Conservation (phyloP, 2,888 invertebrate genomes). For the Lasioglossum lativentre region DNA sequence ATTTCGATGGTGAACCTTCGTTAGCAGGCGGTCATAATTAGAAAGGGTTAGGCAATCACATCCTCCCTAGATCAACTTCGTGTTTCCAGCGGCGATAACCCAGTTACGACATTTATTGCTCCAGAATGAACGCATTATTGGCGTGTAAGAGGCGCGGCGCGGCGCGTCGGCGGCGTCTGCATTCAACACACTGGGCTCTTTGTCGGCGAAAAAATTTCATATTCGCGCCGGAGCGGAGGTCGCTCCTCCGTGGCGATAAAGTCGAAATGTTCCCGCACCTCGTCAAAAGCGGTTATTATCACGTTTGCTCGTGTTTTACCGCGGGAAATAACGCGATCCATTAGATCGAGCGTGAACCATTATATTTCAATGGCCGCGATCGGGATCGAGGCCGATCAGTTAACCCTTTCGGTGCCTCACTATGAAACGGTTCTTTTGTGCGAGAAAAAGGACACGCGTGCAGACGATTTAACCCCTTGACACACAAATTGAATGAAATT, state of each 20-base stretch:
- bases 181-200: constrained; percentile 65
- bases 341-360: constrained; percentile 37
- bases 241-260: constrained; percentile 36
- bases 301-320: constrained; percentile 35
- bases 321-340: constrained; percentile 29
- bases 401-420: constrained; percentile 20
- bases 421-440: constrained; percentile 12
- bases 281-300: constrained; percentile 39
- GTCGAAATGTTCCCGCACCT: constrained; percentile 23
- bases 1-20: neutral
- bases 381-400: constrained; percentile 26
- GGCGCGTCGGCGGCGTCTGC: neutral
- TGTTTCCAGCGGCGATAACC: constrained; percentile 75
- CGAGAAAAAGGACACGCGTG: neutral
- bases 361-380: constrained; percentile 33
- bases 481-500: neutral
- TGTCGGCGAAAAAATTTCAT: constrained; percentile 67
- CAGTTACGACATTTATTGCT: constrained; percentile 75
- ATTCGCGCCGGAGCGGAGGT: constrained; percentile 37
- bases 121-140: constrained; percentile 75
- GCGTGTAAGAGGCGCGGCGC: neutral
- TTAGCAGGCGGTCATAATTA: neutral
- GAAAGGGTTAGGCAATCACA: neutral
- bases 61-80: constrained; percentile 38
- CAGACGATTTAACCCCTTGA: neutral